Evolutionary conservation across 1,140 invertebrate genomes (phyloP), one percentile per base, ranked within the genome.

Genomic region (Arion vulgaris): DNA sequence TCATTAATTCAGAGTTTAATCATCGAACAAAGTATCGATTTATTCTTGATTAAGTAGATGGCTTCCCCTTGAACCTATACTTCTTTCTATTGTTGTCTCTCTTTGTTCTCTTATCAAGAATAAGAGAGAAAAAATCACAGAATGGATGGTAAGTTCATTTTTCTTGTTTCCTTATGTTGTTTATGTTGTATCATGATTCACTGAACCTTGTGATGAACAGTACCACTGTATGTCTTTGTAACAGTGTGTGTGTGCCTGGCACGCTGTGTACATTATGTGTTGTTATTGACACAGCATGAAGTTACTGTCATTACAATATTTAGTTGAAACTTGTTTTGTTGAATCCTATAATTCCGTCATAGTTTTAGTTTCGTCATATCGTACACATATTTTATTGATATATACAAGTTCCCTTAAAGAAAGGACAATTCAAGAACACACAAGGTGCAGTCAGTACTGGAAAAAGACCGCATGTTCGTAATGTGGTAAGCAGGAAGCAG

Each of bases 131-230:
- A 73, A 39, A 49, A n/a, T 7, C 23, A 17, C 38, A 73, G 71
- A 73, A 73, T 49, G 71, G 71, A 19, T 73, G 71, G 71, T 73
- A 73, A 73, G 71, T 73, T 5, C 38, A 38, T 11, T 13, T 71
- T 73, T 39, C 28, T 66, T 66, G 11, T 66, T 32, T 66, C 62
- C 19, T 28, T 66, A 32, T 13, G 2, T 5, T 66, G 57, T 66
- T 1, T 28, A 32, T 28, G 7, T 66, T 13, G 28, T 49, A 38
- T 73, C 38, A 11, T 73, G 19, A 49, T 73, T 73, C 71, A 73
- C 23, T 39, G 71, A 28, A 32, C 28, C 17, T 32, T 32, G 62
- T 66, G 62, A 1, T 66, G n/a, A 32, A 32, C 28, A 32, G 62
- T 34, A 28, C 4, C 17, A 66, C n/a, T 32, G 28, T 66, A 17